Evolutionary conservation across 2,113 vertebrate species (phyloP).

Genomic region (Centropus bengalensis): DNA sequence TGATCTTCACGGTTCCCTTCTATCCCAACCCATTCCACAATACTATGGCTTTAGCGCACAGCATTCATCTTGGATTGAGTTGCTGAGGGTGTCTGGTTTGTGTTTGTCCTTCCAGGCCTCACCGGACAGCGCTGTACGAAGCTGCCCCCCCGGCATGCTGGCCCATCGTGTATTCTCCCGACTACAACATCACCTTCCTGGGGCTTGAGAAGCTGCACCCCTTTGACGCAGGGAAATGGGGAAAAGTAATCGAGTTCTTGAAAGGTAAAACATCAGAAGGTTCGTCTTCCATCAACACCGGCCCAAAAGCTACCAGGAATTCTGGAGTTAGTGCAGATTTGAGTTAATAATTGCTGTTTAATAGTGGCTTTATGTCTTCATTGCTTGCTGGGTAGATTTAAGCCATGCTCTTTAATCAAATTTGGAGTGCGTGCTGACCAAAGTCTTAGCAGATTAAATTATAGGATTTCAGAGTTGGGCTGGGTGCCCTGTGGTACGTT

Average conservation of each 20-base stretch:
- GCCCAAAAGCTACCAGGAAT: neutral
- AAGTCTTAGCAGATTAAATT: neutral
- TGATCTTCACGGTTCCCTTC: too few relatives aligned
- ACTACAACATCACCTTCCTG: constrained; percentile 97
- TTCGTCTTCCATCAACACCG: neutral
- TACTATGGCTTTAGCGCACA: neutral
- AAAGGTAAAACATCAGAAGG: constrained; percentile 82
- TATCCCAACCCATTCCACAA: too few relatives aligned
- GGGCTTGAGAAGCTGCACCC: constrained; percentile 96
- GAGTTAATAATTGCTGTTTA: neutral
- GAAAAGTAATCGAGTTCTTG: constrained; percentile 91
- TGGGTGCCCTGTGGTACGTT: neutral
- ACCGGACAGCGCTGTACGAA: constrained; percentile 83
- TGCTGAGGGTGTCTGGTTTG: neutral
- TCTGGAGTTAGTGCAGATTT: neutral
- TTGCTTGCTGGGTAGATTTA: neutral
- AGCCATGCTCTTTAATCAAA: neutral
- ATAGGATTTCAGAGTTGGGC: neutral
- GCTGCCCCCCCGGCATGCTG: constrained; percentile 77
- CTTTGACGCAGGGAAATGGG: constrained; percentile 96
- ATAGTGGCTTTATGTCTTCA: neutral
- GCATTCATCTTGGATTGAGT: fast-evolving
- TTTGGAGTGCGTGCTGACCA: neutral
- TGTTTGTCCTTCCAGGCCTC: constrained; percentile 76
- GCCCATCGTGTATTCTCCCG: constrained; percentile 92